phyloP scores from a whole-genome alignment of 53 echinoderm and acorn worm species.

The Hippasteria phrygiana region DNA sequence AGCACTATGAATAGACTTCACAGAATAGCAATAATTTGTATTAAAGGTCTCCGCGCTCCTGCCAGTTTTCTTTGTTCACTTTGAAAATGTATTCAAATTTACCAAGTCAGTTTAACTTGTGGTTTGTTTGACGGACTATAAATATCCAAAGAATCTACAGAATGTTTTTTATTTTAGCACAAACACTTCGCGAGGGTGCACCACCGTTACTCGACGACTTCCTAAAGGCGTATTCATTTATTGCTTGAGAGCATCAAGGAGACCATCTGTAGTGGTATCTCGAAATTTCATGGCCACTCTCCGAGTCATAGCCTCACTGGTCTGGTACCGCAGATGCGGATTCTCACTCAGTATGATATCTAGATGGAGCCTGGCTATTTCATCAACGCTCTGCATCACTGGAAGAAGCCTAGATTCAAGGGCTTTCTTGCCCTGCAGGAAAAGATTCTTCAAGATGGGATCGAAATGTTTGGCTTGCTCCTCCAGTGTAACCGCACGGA shows the following conservation, averaged over 20 bases:
- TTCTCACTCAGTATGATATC: no score
- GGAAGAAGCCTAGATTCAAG: neutral
- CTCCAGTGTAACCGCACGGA: neutral
- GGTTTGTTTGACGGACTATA: no score
- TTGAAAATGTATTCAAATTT: no score
- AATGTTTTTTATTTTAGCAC: no score
- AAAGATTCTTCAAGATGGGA: neutral
- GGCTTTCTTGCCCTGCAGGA: neutral
- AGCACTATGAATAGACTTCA: neutral
- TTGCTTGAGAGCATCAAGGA: neutral
- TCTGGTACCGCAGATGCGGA: conserved; percentile 10
- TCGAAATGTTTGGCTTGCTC: neutral
- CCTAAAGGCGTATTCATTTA: neutral
- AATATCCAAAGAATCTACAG: no score
- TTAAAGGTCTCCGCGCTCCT: no score
- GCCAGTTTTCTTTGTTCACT: no score
- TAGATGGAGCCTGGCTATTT: neutral
- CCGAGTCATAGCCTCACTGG: neutral
- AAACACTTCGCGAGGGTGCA: no score
- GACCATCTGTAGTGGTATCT: neutral
- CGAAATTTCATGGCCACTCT: neutral
- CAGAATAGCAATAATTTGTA: no score
- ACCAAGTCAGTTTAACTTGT: no score
- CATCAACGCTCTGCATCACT: neutral
- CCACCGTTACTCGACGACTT: no score